A percentile compares a stretch with the other conserved stretches of the same genome.
These are phyloP conservation scores for Limnodromus scolopaceus DNA, from an alignment of 2,797 vertebrate species.

Conservation along the genomic window DNA sequence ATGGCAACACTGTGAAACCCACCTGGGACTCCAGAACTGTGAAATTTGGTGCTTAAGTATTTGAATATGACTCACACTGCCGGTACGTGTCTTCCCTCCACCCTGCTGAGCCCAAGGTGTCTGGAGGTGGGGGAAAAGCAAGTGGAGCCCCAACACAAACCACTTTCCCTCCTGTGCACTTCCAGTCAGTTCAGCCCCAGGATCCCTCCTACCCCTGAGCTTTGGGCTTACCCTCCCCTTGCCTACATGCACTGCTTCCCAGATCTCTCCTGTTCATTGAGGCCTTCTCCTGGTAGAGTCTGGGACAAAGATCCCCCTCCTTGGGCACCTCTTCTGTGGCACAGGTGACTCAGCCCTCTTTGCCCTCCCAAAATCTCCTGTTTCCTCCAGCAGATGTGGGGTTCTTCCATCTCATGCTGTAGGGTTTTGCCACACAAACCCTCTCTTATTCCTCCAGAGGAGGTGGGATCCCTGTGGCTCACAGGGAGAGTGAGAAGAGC, in stretches of 20 bases:
- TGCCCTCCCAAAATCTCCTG: background rate
- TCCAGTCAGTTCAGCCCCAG: background rate
- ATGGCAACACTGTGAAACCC: fast-evolving
- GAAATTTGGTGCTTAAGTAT: background rate
- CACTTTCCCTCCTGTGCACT: background rate
- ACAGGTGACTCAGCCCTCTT: background rate
- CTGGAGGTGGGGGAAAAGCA: background rate
- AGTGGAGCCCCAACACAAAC: background rate
- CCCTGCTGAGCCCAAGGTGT: background rate
- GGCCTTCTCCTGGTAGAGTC: background rate
- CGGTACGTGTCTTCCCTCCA: background rate
- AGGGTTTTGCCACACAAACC: background rate
- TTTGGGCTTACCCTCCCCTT: background rate
- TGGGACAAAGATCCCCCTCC: background rate
- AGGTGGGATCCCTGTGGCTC: background rate
- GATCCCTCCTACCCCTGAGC: background rate
- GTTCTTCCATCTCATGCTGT: fast-evolving
- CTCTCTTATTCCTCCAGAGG: background rate
- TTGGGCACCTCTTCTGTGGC: too few species aligned
- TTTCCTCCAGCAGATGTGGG: fast-evolving
- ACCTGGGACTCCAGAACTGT: background rate
- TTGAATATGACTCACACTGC: background rate
- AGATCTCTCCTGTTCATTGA: background rate
- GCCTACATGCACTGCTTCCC: fast-evolving
- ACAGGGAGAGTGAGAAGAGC: fast-evolving